Base-by-base conservation (phyloP, 2,797 vertebrate genomes). In the Sciurus carolinensis region DNA sequence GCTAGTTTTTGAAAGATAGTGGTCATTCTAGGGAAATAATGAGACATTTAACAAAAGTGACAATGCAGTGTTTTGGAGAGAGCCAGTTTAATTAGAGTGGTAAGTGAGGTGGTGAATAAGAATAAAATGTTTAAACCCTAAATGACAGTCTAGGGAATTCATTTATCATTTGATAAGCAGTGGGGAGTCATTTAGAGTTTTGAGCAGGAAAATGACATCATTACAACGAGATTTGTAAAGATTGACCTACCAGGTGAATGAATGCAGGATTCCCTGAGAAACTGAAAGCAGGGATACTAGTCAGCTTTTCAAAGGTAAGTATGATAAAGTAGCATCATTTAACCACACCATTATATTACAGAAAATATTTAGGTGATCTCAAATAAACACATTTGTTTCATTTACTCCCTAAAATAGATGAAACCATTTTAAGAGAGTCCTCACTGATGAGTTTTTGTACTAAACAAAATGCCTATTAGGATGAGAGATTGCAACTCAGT, bases 381-480 rank as follows among this genome's bases (percentile, higher is more conserved):
- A 96, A 98, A 82, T n/a, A 96, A 98, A 93, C 76, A 79, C 22
- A 54, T 95, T 97, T 69, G 96, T 92, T 95, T 80, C 75, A 67
- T 97, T 95, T 93, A 76, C 97, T 97, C 76, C 67, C 42, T 96
- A 96, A 97, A 98, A 97, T 84, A 96, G 87, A 91, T 97, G 88
- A 95, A 96, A 93, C 92, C 86, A 88, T 92, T 97, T 96, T 97
- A 96, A 98, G 96, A 98, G 72, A 95, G 54, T 96, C 90, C 85
- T 91, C 24, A 90, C 96, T 98, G 97, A 97, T 97, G 97, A 98
- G 90, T 98, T 98, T 98, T 95, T 26, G 50, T 92, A 62, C 96
- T 95, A 96, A 98, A 97, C 95, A 96, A 98, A 98, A 98, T 97
- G 86, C 91, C 97, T 98, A 92, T 98, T 98, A 97, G 93, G 89